A percentile compares a stretch with the other conserved stretches of the same genome.
phyloP scores from a whole-genome alignment of 2,113 vertebrate genomes.

The Brachirus orientalis region DNA sequence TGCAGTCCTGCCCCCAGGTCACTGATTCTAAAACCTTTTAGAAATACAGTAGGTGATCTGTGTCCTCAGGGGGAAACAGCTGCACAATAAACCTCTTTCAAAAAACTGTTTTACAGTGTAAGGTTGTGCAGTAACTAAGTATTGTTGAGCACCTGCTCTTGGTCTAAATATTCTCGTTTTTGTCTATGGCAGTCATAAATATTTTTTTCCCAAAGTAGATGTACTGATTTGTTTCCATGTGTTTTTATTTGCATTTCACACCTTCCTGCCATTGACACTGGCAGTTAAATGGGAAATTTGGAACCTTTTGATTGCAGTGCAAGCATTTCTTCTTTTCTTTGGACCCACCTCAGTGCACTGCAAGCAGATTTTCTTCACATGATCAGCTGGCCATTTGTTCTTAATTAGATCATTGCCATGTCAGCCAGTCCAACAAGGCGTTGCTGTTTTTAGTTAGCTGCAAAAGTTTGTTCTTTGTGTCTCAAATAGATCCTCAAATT shows the following conservation, averaged over 20 bases:
- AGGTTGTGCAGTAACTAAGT: not conserved
- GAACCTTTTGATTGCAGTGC: conserved; percentile 16
- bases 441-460: conserved; percentile 51
- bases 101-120: not conserved
- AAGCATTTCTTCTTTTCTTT: conserved; percentile 10
- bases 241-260: conserved; percentile 16
- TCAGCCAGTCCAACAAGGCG: conserved; percentile 40
- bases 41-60: too few relatives aligned
- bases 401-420: conserved; percentile 58
- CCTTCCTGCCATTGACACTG: not conserved
- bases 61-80: too few relatives aligned
- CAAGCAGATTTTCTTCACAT: conserved; percentile 43
- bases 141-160: not conserved
- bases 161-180: not conserved
- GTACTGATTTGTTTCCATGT: not conserved
- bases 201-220: not conserved
- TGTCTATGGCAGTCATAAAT: not conserved
- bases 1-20: too few relatives aligned
- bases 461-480: conserved; percentile 46
- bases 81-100: not conserved
- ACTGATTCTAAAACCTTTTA: too few relatives aligned
- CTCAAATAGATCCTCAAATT: conserved; percentile 53
- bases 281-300: conserved; percentile 1
- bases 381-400: conserved; percentile 56
- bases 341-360: conserved; percentile 12